phyloP scores from a whole-genome alignment of 2,888 invertebrate species.

The Cephus runcator region DNA sequence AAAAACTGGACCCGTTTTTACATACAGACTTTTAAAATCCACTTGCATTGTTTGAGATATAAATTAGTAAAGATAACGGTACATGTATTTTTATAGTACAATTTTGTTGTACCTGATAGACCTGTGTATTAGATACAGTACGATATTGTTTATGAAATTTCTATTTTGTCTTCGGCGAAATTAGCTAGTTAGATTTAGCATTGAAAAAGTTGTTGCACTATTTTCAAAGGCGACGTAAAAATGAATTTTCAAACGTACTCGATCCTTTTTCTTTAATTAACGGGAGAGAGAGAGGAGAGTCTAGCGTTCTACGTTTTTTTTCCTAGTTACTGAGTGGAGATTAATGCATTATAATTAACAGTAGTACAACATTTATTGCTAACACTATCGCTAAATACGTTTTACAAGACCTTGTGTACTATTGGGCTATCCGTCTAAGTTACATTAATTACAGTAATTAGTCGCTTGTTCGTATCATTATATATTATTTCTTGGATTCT shows the following conservation, averaged over 20 bases:
- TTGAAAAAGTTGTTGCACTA: neutral
- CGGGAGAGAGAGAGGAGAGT: constrained; percentile 8
- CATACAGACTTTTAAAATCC: neutral
- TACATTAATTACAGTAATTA: constrained; percentile 29
- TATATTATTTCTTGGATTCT: neutral
- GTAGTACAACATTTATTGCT: constrained; percentile 42
- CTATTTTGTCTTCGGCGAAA: neutral
- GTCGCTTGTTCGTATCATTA: neutral
- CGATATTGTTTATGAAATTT: neutral
- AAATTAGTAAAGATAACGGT: neutral
- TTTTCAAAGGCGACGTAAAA: neutral
- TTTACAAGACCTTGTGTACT: constrained; percentile 26
- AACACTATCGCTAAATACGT: constrained; percentile 28
- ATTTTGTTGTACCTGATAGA: neutral
- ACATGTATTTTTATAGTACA: neutral
- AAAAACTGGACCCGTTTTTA: neutral
- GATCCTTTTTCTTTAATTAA: neutral
- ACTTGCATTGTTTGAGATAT: neutral
- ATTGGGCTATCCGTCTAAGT: constrained; percentile 20
- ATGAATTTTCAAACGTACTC: neutral
- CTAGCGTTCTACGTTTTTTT: constrained; percentile 15
- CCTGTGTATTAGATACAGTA: neutral
- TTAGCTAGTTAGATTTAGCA: neutral
- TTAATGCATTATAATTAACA: constrained; percentile 35
- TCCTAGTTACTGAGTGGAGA: constrained; percentile 8